Base-by-base conservation (phyloP, 2,888 invertebrate species). In the Rhaphigaster nebulosa region DNA sequence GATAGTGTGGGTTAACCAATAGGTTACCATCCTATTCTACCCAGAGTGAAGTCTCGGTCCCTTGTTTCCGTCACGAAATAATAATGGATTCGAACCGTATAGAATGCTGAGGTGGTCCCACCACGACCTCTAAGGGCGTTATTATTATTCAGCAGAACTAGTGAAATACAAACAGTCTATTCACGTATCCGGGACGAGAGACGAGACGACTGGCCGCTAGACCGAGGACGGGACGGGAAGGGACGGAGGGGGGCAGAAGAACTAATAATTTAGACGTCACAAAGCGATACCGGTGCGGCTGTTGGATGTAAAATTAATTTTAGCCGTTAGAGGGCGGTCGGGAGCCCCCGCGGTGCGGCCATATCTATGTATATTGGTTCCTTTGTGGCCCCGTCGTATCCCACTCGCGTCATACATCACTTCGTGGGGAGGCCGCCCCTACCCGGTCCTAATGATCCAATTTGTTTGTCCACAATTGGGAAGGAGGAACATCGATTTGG, bases 291-390 rank as follows among this genome's bases (percentile, higher is more conserved):
- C 60, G 89, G 89, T 84, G 88, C 54, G 89, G 87, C 88, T 56
- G 80, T 65, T 87, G 84, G 84, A 84, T 84, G 89, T 88, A 89
- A 91, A 91, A 91, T 91, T 91, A 91, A 91, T 91, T 91, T 91
- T 80, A 91, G 90, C 87, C 50, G 91, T 84, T 87, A 60, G 90
- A 41, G 90, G 60, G 65, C n/a, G 80, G 91, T 56, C n/a, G 90
- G 88, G 91, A 88, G 90, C 89, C 91, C 91, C 91, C 89, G 88
- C 76, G 34, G 91, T 87, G 91, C 50, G 90, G 34, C 88, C 91
- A 91, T 91, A 91, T 91, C 91, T 91, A 91, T 91, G 91, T 91
- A 91, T 91, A 91, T 91, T 91, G 91, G 91, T 41, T 88, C 88
- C 88, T 88, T 88, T 88, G 88, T 88, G 88, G 65, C 26, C 65